Evolutionary conservation across 2,113 vertebrate genomes (phyloP), one percentile per base, ranked within the genome.

Genomic region (Alosa alosa): DNA sequence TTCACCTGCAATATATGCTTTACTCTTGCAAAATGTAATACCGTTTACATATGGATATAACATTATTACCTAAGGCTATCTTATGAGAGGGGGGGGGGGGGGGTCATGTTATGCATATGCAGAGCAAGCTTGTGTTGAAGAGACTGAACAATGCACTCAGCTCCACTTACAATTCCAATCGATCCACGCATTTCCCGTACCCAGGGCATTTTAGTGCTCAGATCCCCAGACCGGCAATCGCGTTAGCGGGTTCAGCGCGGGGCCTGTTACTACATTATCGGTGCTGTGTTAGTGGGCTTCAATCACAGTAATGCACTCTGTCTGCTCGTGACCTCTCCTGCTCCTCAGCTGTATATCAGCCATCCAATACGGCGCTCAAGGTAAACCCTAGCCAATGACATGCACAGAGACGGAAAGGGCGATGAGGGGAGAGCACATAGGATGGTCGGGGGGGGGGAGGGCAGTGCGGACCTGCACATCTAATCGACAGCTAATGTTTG

Each of bases 281-380:
- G 81, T 8, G 49, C 45, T 57, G 81, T 41, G 52, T 75, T 57
- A 82, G 72, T 60, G 75, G 64, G 90, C 88, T 93, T 91, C 91
- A 92, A 93, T 93, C 90, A 89, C 87, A 85, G 86, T 93, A 93
- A 93, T 93, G 91, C 91, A 91, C 91, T 87, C 55, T 88, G 89
- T 91, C 86, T 84, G 88, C 84, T 89, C 78, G 78, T 86, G 91
- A 93, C 91, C 92, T 39, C 72, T 78, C 92, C 89, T 90, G 85
- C 88, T 85, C 64, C n/a, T 2, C 68, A 6, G 82, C 64, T 31
- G 31, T 39, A 68, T 41, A 52, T 36, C 72, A 41, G 72, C 72
- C 25, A 15, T 17, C 72, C 25, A 11, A 36, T 4, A 41, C 72
- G 36, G 9, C 31, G 11, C 72, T 78, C 72, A 78, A 78, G 72